phyloP scores from a whole-genome alignment of 2,888 invertebrate species.

The Xanthostigma xanthostigma region DNA sequence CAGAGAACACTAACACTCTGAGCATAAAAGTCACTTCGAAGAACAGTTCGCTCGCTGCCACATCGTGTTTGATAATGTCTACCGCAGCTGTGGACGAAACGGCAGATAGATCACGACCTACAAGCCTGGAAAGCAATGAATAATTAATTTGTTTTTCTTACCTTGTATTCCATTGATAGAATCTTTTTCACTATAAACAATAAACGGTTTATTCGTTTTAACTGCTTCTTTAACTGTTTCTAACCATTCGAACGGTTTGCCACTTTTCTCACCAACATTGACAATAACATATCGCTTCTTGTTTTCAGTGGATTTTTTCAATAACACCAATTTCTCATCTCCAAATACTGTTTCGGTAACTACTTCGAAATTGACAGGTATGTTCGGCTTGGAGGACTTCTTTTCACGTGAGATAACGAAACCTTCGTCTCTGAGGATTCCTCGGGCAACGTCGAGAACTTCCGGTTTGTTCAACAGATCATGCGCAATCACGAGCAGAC shows the following conservation, averaged over 20 bases:
- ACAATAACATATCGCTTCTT: conserved; percentile 34
- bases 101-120: too few species aligned
- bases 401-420: conserved; percentile 46
- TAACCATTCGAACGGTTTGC: conserved; percentile 36
- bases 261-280: conserved; percentile 23
- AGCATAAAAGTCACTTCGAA: too few species aligned
- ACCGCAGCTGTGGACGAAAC: too few species aligned
- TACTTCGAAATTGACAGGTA: conserved; percentile 32
- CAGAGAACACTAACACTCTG: too few species aligned
- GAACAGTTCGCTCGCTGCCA: conserved; percentile 23
- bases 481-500: conserved; percentile 17
- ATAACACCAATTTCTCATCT: conserved; percentile 35
- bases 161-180: conserved; percentile 50
- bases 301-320: conserved; percentile 33
- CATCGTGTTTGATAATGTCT: too few species aligned
- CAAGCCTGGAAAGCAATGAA: too few species aligned
- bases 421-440: conserved; percentile 39
- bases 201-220: conserved; percentile 33
- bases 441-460: conserved; percentile 32
- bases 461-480: conserved; percentile 34
- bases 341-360: conserved; percentile 33
- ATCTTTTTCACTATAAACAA: conserved; percentile 49
- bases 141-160: too few species aligned
- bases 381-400: conserved; percentile 29
- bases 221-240: conserved; percentile 26